Evolutionary conservation across 2,797 vertebrate species (phyloP).

Genomic region (Tokudaia tokunoshimensis): DNA sequence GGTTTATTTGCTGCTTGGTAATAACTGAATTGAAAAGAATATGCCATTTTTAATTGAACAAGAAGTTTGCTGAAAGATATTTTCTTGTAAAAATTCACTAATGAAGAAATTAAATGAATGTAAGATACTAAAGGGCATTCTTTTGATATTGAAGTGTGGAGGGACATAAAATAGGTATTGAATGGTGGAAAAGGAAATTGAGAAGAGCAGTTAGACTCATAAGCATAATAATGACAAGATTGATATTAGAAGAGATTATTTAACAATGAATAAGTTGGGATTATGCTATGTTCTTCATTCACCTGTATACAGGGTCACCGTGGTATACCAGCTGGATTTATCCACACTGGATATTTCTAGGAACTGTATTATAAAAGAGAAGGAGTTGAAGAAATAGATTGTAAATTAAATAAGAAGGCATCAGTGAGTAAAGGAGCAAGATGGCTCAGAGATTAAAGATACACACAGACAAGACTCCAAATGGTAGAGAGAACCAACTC

Average conservation of each 20-base stretch:
- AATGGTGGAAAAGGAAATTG: conserved; percentile 25
- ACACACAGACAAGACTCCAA: background rate
- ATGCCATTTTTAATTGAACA: background rate
- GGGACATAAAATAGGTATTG: background rate
- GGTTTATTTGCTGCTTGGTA: background rate
- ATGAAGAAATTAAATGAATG: conserved; percentile 26
- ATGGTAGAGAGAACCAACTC: background rate
- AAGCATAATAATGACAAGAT: conserved; percentile 25
- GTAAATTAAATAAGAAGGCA: background rate
- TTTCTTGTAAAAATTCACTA: background rate
- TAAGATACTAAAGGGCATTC: background rate
- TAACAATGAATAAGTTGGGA: background rate
- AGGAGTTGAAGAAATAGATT: background rate
- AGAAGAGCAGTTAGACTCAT: conserved; percentile 26
- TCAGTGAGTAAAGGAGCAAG: background rate
- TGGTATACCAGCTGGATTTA: background rate
- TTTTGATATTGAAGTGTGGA: conserved; percentile 28
- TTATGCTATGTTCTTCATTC: background rate
- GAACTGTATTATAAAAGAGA: background rate
- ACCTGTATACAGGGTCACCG: background rate
- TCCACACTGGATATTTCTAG: background rate
- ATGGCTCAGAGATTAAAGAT: background rate
- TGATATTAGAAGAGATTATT: conserved; percentile 35
- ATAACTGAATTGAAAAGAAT: conserved; percentile 40
- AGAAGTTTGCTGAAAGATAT: background rate